Conservation (phyloP, 2,797 vertebrate genomes). For the Sebastolobus alascanus region DNA sequence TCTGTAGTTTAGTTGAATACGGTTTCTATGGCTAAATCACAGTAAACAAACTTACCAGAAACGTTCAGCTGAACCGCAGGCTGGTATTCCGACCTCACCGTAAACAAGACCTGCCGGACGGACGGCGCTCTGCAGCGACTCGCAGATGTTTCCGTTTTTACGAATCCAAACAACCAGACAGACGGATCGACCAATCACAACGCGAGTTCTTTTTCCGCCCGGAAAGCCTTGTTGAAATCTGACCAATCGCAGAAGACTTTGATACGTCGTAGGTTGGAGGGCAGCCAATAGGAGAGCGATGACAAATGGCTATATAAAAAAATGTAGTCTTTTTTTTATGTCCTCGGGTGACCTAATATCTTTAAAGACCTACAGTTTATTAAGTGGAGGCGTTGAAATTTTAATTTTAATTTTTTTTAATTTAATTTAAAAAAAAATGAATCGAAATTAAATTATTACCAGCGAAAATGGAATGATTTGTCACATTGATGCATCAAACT, state of each 20-base stretch:
- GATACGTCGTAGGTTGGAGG: not conserved
- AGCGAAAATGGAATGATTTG: not conserved
- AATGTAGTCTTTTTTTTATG: conserved; percentile 27
- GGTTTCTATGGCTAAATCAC: not conserved
- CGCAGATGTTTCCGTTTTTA: conserved; percentile 54
- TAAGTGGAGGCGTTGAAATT: not conserved
- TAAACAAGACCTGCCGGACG: conserved; percentile 75
- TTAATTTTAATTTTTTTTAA: no score
- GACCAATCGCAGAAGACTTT: conserved; percentile 53
- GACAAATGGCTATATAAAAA: conserved; percentile 1
- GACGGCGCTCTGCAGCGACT: conserved; percentile 57
- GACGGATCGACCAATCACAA: conserved; percentile 67
- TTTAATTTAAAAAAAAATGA: not conserved
- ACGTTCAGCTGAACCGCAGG: not conserved
- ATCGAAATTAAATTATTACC: not conserved
- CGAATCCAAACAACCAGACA: conserved; percentile 46
- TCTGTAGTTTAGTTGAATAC: fast-evolving
- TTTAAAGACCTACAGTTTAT: not conserved
- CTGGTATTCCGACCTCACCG: conserved; percentile 31
- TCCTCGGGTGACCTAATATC: conserved; percentile 54
- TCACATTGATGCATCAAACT: not conserved
- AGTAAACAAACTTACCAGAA: conserved; percentile 53
- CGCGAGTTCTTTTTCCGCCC: conserved; percentile 26
- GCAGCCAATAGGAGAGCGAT: conserved; percentile 60
- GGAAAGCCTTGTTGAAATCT: conserved; percentile 4